Percentiles rank a stretch among this genome's conserved stretches.
These are phyloP conservation scores for Chaetura pelagica DNA, from an alignment of 2,113 vertebrate genomes.

Conservation along the genomic window DNA sequence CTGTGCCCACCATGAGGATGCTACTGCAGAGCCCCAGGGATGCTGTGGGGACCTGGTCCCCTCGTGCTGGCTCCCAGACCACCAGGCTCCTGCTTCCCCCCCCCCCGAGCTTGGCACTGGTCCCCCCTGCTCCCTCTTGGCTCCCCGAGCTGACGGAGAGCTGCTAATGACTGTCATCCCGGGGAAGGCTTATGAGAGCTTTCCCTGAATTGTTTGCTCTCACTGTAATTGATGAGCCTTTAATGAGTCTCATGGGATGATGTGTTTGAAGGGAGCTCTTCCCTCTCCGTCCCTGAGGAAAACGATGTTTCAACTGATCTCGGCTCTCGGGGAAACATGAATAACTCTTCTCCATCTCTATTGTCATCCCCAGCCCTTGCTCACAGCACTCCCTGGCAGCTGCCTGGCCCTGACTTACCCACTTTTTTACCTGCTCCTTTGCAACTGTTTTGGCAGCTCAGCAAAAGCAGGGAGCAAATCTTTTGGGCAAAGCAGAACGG, in stretches of 20 bases:
- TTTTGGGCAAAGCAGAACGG: constrained; percentile 38
- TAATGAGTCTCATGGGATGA: constrained; percentile 58
- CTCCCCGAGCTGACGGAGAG: not conserved
- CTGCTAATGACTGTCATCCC: not conserved
- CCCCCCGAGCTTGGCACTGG: rapidly evolving
- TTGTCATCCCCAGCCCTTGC: constrained; percentile 27
- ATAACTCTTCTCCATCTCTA: constrained; percentile 51
- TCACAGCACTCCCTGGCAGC: not conserved
- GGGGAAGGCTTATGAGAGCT: not conserved
- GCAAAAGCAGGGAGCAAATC: constrained; percentile 54
- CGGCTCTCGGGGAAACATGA: constrained; percentile 16
- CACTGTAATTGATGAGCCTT: constrained; percentile 37
- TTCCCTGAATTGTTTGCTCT: constrained; percentile 28
- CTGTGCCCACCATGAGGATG: rapidly evolving
- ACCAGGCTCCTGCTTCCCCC: not conserved
- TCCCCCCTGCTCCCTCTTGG: not conserved
- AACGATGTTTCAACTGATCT: constrained; percentile 22
- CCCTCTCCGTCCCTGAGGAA: constrained; percentile 35
- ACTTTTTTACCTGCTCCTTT: constrained; percentile 9
- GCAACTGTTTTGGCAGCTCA: constrained; percentile 52
- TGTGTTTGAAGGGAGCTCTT: constrained; percentile 39
- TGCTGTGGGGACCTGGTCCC: not conserved
- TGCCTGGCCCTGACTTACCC: constrained; percentile 6
- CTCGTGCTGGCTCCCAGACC: not conserved
- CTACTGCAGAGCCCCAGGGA: not conserved